These are phyloP conservation scores for Muraenolepis orangiensis DNA, from an alignment of 2,797 vertebrate genomes.

Conservation along the genomic window DNA sequence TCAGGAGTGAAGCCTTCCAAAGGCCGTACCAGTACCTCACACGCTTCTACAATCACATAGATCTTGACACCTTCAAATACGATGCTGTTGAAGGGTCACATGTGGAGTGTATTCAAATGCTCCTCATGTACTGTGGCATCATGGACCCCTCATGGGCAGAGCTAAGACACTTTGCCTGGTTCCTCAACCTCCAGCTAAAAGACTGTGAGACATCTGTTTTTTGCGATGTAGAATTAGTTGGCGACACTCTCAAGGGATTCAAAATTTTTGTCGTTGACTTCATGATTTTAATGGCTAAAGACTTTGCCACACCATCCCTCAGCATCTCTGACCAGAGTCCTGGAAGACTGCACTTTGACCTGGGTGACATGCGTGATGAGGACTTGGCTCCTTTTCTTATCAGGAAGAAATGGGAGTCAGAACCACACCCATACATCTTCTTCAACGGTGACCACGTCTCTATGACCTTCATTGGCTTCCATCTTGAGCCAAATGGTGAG, in stretches of 20 bases:
- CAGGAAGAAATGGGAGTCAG: constrained; percentile 90
- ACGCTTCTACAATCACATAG: constrained; percentile 67
- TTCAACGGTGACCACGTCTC: constrained; percentile 88
- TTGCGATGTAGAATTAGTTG: constrained; percentile 74
- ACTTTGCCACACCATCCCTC: constrained; percentile 93
- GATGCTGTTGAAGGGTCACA: constrained; percentile 77
- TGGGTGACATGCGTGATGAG: constrained; percentile 73
- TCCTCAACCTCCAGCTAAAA: constrained; percentile 85
- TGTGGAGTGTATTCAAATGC: constrained; percentile 82
- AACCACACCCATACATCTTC: constrained; percentile 94
- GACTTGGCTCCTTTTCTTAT: constrained; percentile 86
- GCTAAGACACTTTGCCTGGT: constrained; percentile 87
- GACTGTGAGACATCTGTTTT: constrained; percentile 91
- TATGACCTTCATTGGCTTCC: constrained; percentile 98
- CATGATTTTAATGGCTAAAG: constrained; percentile 97
- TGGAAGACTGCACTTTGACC: constrained; percentile 59
- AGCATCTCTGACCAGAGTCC: constrained; percentile 89
- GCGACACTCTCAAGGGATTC: constrained; percentile 85
- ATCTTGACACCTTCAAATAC: constrained; percentile 82
- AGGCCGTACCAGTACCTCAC: constrained; percentile 91
- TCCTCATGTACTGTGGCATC: constrained; percentile 89
- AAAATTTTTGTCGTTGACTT: constrained; percentile 93
- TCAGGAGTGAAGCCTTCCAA: constrained; percentile 84
- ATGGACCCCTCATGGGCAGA: constrained; percentile 91
- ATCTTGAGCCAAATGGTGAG: constrained; percentile 64